A percentile compares a stretch with the other conserved stretches of the same genome.
These are phyloP conservation scores for Ginglymostoma cirratum DNA, from an alignment of 2,113 vertebrate genomes.

Conservation along the genomic window DNA sequence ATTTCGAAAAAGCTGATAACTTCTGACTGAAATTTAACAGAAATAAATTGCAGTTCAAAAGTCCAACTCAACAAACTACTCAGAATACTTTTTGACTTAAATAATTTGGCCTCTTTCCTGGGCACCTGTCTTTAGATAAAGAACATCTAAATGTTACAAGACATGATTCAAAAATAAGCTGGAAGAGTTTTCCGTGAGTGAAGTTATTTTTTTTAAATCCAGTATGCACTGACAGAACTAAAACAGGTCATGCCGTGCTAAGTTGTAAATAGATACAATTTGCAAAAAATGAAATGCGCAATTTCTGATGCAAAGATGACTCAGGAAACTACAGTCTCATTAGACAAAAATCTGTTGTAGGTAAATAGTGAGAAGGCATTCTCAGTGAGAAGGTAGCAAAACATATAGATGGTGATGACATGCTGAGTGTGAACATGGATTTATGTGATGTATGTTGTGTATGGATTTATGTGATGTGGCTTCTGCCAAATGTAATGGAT, in stretches of 20 bases:
- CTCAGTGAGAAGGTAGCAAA: background rate
- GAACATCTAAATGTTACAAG: background rate
- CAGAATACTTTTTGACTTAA: background rate
- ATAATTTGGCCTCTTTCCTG: background rate
- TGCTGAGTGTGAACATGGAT: background rate
- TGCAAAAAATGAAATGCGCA: background rate
- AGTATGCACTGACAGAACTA: background rate
- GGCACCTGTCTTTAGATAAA: background rate
- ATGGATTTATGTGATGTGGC: no score
- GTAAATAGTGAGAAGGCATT: background rate
- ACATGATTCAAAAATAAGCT: background rate
- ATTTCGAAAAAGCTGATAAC: slow-evolving; percentile 14
- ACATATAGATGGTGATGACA: background rate
- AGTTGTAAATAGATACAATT: background rate
- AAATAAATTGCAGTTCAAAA: background rate
- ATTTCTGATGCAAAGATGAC: background rate
- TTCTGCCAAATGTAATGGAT: background rate
- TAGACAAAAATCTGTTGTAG: background rate
- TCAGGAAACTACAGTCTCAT: background rate
- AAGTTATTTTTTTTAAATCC: background rate
- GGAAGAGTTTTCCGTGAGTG: background rate
- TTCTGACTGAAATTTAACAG: background rate
- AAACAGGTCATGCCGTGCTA: background rate
- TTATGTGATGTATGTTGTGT: background rate
- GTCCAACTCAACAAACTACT: background rate